A percentile compares a stretch with the other conserved stretches of the same genome.
phyloP scores from a whole-genome alignment of 2,888 invertebrate species.

The Trachelus stipa region DNA sequence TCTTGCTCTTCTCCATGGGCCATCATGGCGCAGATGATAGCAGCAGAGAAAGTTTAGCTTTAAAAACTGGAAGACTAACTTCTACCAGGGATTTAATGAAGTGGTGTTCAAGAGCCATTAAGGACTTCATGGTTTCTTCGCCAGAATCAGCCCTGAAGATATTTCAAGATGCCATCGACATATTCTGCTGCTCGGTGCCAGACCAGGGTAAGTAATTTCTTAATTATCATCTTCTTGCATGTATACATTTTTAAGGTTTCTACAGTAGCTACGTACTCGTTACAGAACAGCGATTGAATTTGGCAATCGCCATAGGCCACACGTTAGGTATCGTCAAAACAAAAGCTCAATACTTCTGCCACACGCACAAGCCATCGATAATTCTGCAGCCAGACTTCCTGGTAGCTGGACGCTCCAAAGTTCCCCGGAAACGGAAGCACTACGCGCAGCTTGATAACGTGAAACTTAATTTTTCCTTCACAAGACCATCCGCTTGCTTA shows the following conservation, averaged over 20 bases:
- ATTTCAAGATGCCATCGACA: constrained; percentile 90
- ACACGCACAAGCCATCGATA: constrained; percentile 83
- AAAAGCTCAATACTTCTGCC: constrained; percentile 84
- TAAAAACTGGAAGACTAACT: constrained; percentile 74
- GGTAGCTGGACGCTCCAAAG: constrained; percentile 77
- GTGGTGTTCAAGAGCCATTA: constrained; percentile 84
- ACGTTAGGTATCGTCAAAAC: constrained; percentile 85
- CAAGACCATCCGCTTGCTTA: constrained; percentile 82
- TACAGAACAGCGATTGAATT: constrained; percentile 73
- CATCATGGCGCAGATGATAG: constrained; percentile 68
- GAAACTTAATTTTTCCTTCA: constrained; percentile 79
- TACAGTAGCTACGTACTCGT: constrained; percentile 35
- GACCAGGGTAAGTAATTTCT: constrained; percentile 58
- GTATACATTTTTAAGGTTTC: constrained; percentile 11
- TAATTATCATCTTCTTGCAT: background rate
- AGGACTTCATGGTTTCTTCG: constrained; percentile 80
- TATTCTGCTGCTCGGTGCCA: constrained; percentile 86
- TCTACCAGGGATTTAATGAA: constrained; percentile 92
- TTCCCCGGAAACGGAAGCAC: constrained; percentile 44
- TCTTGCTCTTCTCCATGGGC: constrained; percentile 82
- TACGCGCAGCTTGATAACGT: constrained; percentile 60
- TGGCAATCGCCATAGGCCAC: constrained; percentile 81
- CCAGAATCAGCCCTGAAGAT: constrained; percentile 77
- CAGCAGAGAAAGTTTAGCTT: constrained; percentile 50
- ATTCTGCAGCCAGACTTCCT: constrained; percentile 71